A percentile compares a stretch with the other conserved stretches of the same genome.
phyloP scores from a whole-genome alignment of 1,140 invertebrate species.

The Heliconius congener region DNA sequence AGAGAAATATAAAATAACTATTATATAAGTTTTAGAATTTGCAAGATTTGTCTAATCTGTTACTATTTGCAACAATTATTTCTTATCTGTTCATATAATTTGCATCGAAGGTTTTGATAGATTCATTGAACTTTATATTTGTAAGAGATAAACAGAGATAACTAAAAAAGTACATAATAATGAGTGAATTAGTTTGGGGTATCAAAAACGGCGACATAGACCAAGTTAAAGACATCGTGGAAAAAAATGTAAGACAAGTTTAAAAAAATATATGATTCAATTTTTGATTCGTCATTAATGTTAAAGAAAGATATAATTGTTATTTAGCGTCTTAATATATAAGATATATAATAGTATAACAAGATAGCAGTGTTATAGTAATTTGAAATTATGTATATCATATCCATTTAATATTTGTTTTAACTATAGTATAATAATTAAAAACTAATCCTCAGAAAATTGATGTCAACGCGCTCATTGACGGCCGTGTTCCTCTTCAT shows the following conservation, averaged over 20 bases:
- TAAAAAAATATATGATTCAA: conserved; percentile 17
- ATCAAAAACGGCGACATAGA: conserved; percentile 97
- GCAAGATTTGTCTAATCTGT: neutral
- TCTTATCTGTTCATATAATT: conserved; percentile 17
- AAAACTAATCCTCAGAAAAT: conserved; percentile 83
- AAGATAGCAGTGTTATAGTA: neutral
- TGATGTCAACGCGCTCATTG: conserved; percentile 92
- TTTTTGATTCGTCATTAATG: conserved; percentile 29
- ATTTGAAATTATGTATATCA: neutral
- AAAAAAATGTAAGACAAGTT: conserved; percentile 86
- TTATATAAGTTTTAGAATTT: no score
- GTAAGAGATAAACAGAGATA: conserved; percentile 33
- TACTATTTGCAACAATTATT: neutral
- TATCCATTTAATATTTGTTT: no score
- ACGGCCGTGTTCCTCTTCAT: conserved; percentile 92
- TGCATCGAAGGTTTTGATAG: conserved; percentile 34
- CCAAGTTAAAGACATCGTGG: conserved; percentile 92
- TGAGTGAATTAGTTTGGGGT: conserved; percentile 93
- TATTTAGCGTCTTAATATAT: neutral
- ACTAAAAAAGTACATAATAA: conserved; percentile 71
- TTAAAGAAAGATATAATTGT: conserved; percentile 4
- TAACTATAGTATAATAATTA: neutral
- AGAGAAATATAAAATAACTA: no score
- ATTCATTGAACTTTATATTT: conserved; percentile 32
- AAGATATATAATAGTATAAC: neutral